Conservation (phyloP, 2,113 vertebrate genomes). For the Saguinus midas region DNA sequence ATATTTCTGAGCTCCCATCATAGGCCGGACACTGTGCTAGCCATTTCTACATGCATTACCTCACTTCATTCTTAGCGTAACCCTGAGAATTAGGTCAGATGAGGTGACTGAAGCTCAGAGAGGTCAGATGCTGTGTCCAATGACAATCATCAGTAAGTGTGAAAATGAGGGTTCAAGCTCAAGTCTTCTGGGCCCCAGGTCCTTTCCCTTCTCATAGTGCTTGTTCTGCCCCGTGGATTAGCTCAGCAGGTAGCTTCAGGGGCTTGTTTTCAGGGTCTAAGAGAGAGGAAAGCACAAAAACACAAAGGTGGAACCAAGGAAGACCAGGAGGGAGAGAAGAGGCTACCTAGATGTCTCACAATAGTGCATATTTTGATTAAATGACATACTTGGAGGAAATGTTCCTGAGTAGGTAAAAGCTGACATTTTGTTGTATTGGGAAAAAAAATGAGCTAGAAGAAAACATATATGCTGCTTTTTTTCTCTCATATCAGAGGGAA, state of each 20-base stretch:
- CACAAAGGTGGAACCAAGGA: background rate
- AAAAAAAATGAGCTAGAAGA: background rate
- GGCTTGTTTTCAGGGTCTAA: background rate
- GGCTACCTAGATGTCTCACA: background rate
- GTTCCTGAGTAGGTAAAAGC: background rate
- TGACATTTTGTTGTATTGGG: background rate
- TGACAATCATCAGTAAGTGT: background rate
- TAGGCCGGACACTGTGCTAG: background rate
- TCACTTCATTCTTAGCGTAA: background rate
- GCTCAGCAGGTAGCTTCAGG: background rate
- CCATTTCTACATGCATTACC: background rate
- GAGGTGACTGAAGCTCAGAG: background rate
- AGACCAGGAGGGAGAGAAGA: background rate
- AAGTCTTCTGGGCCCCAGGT: background rate
- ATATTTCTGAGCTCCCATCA: background rate
- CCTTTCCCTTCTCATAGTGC: background rate
- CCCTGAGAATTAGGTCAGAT: background rate
- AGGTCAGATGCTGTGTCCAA: background rate
- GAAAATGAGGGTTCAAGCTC: background rate
- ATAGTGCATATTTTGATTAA: background rate
- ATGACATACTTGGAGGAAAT: background rate
- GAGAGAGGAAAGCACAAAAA: background rate
- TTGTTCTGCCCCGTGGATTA: background rate
- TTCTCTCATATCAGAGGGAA: background rate
- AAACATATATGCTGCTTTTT: background rate